Evolutionary conservation across 2,888 invertebrate species (phyloP), one percentile per base, ranked within the genome.

Genomic region (Nomada goodeniana): DNA sequence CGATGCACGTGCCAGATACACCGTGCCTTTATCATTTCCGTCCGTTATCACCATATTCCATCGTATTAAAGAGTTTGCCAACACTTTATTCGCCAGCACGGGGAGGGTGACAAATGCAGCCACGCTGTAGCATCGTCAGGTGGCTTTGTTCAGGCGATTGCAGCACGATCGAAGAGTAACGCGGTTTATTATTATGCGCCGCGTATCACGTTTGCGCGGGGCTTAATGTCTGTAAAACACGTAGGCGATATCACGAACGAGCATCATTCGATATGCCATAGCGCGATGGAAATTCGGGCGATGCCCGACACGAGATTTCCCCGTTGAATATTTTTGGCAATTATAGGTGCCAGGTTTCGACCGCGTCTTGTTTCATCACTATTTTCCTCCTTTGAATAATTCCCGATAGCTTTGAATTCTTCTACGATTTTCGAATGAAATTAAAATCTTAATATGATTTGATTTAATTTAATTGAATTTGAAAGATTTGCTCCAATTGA

Each of bases 181-280:
- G 79, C 76, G 85, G 76, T 84, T 87, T 87, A 86, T 87, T 87
- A 87, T 87, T 87, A 87, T 73, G 81, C 70, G 87, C 76, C 78
- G 79, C 78, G 84, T 74, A 76, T 20, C 78, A 78, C 79, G 67
- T 82, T 84, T 67, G 59, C 81, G 69, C 64, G 68, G 52, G 57
- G 82, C 85, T 87, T 87, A 84, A 87, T 87, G 87, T 74, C 82
- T 70, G 81, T 80, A 74, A 86, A 84, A 76, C 87, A 87, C 87
- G 87, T 86, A 86, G 72, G 52, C 71, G 74, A 70, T 86, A 86
- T 86, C 86, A 65, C 76, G 76, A 73, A 75, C 65, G 59, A 71
- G 69, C 73, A 80, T 86, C 86, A 60, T 82, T 84, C 80, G 77
- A 86, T 86, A 73, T 86, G 82, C 79, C 71, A 73, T 65, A 69